A percentile compares a stretch with the other conserved stretches of the same genome.
phyloP scores from a whole-genome alignment of 2,113 vertebrate species.

The Phycodurus eques region DNA sequence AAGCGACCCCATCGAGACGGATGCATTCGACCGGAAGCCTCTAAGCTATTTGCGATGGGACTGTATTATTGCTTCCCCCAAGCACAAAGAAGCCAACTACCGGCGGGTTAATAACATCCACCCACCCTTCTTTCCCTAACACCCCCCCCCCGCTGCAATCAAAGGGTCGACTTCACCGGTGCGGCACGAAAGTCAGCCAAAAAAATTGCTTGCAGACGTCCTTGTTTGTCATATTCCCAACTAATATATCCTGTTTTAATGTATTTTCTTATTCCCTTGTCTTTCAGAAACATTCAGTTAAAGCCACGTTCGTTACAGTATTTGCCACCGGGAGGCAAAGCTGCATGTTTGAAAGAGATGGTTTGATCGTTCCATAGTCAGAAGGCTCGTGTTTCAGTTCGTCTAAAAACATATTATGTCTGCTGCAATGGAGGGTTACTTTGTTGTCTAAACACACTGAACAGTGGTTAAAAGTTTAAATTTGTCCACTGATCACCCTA shows the following conservation, averaged over 20 bases:
- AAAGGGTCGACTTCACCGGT: constrained; percentile 45
- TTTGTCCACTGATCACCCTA: neutral
- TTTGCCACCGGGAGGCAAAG: neutral
- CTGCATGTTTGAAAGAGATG: neutral
- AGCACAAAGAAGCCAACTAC: constrained; percentile 62
- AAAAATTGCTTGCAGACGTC: constrained; percentile 18
- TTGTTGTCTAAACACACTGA: neutral
- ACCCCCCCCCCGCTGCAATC: constrained; percentile 41
- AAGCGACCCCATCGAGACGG: constrained; percentile 60
- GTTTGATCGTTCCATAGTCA: neutral
- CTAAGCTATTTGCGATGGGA: constrained; percentile 47
- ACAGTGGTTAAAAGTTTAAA: neutral
- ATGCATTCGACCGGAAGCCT: constrained; percentile 51
- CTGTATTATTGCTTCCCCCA: constrained; percentile 62
- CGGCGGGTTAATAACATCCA: constrained; percentile 60
- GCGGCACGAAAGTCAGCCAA: constrained; percentile 27
- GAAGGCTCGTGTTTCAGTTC: neutral
- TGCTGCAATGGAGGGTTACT: neutral
- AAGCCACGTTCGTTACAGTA: neutral
- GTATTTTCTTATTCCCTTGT: neutral
- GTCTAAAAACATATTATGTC: neutral
- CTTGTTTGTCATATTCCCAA: constrained; percentile 30
- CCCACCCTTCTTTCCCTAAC: neutral
- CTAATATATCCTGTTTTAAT: constrained; percentile 48
- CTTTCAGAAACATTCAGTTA: constrained; percentile 9